Percentiles rank a stretch among this genome's conserved stretches.
phyloP scores from a whole-genome alignment of 2,888 invertebrate genomes.

The Tineola bisselliella region DNA sequence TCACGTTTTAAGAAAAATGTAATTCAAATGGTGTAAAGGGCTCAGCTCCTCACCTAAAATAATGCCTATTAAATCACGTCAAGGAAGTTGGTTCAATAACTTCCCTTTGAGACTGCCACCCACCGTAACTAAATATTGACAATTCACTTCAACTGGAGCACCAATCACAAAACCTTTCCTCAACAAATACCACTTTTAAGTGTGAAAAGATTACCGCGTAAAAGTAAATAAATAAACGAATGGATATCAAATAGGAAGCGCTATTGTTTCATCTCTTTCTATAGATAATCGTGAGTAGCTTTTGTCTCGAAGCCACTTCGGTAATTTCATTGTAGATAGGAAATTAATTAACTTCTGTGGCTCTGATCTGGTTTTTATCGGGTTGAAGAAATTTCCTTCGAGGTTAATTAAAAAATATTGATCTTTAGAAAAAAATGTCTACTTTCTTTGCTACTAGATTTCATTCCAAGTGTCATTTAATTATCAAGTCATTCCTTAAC shows the following conservation, averaged over 20 bases:
- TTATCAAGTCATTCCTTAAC: too few species aligned
- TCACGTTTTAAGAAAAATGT: too few species aligned
- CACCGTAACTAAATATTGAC: constrained; percentile 28
- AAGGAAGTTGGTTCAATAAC: not conserved
- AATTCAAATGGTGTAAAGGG: too few species aligned
- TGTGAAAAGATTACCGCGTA: not conserved
- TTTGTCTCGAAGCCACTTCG: not conserved
- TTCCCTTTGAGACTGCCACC: not conserved
- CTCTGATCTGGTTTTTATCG: constrained; percentile 3
- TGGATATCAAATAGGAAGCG: not conserved
- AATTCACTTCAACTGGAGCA: constrained; percentile 28
- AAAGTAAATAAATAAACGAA: not conserved
- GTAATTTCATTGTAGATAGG: not conserved
- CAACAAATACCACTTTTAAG: not conserved
- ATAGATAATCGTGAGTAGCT: not conserved
- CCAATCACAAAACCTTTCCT: not conserved
- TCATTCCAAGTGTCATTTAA: too few species aligned
- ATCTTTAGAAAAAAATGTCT: too few species aligned
- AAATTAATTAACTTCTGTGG: not conserved
- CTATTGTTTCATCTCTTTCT: not conserved
- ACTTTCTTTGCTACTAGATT: too few species aligned
- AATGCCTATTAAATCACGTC: too few species aligned
- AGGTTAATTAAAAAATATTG: not conserved
- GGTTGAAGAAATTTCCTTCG: not conserved
- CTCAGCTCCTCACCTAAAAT: too few species aligned